A percentile compares a stretch with the other conserved stretches of the same genome.
Evolutionary conservation across 1,140 invertebrate genomes (phyloP).

Genomic region (Macrobrachium rosenbergii): DNA sequence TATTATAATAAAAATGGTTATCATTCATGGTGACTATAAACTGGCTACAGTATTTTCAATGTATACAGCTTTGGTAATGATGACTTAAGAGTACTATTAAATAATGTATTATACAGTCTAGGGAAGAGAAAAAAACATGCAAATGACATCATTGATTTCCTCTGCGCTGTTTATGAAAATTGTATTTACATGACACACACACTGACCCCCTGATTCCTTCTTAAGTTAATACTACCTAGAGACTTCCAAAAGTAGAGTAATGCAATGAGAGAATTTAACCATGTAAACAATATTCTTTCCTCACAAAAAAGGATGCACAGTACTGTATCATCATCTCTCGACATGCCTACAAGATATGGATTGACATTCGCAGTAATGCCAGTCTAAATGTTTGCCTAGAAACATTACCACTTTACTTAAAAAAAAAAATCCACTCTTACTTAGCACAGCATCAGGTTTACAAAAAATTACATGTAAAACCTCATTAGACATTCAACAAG

Average conservation of each 20-base stretch:
- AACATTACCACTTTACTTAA: too few species aligned
- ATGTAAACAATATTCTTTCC: too few species aligned
- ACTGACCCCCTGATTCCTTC: not conserved
- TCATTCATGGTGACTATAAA: slow-evolving; percentile 42
- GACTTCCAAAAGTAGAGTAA: not conserved
- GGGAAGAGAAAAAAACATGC: slow-evolving; percentile 49
- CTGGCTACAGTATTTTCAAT: slow-evolving; percentile 45
- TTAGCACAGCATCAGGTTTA: too few species aligned
- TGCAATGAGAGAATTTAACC: too few species aligned
- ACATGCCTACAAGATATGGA: too few species aligned
- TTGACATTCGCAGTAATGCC: too few species aligned
- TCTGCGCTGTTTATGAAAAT: not conserved
- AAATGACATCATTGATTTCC: slow-evolving; percentile 26
- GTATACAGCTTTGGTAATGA: slow-evolving; percentile 49
- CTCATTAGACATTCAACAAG: too few species aligned
- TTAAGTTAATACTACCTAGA: not conserved
- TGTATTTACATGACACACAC: slow-evolving; percentile 3
- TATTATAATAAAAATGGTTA: slow-evolving; percentile 38
- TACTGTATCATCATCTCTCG: too few species aligned
- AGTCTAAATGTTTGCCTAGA: too few species aligned
- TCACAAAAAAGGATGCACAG: too few species aligned
- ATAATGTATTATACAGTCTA: slow-evolving; percentile 37
- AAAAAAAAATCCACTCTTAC: too few species aligned
- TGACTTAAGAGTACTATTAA: slow-evolving; percentile 38
- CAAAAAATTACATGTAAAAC: too few species aligned